Evolutionary conservation across 2,888 invertebrate species (phyloP).

Genomic region (Leucoma salicis): DNA sequence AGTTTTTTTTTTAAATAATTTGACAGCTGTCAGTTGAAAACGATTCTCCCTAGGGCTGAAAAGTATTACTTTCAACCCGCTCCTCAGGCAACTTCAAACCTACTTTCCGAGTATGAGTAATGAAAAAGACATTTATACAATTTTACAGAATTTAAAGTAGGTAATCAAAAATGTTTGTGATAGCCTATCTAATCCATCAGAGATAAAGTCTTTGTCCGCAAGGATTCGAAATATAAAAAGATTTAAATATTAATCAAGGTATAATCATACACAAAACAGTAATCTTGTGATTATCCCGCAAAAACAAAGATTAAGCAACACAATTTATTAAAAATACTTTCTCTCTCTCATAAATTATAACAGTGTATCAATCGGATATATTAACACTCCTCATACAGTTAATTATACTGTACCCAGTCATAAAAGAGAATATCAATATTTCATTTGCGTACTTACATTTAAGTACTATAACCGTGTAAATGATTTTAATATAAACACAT

Average conservation of each 20-base stretch:
- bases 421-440: conserved; percentile 24
- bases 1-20: too few species aligned
- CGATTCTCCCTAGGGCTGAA: too few species aligned
- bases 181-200: conserved; percentile 25
- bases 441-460: conserved; percentile 26
- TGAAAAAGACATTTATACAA: too few species aligned
- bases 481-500: conserved; percentile 28
- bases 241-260: conserved; percentile 18
- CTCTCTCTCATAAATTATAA: conserved; percentile 6
- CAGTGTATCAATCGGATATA: conserved; percentile 5
- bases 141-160: too few species aligned
- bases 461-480: conserved; percentile 23
- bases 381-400: conserved; percentile 1
- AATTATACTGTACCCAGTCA: conserved; percentile 9
- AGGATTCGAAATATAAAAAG: conserved; percentile 21
- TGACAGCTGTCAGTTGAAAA: too few species aligned
- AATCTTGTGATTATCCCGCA: conserved; percentile 31
- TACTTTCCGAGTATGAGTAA: too few species aligned
- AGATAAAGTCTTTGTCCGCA: conserved; percentile 18
- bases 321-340: background rate
- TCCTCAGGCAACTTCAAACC: too few species aligned
- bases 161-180: conserved; percentile 24
- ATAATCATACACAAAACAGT: conserved; percentile 23
- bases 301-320: conserved; percentile 6
- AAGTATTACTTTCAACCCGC: too few species aligned